Percentiles rank a stretch among this genome's conserved stretches.
These are phyloP conservation scores for Gymnobelideus leadbeateri DNA, from an alignment of 2,113 vertebrate genomes.

Conservation along the genomic window DNA sequence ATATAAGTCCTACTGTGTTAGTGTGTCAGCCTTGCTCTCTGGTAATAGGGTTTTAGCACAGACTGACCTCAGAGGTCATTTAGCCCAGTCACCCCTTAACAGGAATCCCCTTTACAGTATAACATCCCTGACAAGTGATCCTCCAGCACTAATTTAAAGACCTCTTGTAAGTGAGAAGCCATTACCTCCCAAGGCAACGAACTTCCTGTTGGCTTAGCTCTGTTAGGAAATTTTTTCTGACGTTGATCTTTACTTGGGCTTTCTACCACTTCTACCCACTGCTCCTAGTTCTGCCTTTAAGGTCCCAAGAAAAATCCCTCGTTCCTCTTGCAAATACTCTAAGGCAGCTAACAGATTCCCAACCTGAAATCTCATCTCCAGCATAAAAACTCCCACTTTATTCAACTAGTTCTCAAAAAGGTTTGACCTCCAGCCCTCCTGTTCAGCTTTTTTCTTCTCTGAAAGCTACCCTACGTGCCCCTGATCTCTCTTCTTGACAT, in stretches of 20 bases:
- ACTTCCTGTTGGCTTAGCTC: neutral
- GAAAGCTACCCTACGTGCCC: neutral
- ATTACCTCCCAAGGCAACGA: neutral
- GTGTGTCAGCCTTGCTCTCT: neutral
- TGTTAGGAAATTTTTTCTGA: neutral
- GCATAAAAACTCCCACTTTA: neutral
- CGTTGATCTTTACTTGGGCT: neutral
- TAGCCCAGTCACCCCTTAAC: neutral
- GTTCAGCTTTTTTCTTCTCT: neutral
- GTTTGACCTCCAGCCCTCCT: neutral
- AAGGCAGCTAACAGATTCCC: neutral
- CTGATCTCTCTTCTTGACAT: neutral
- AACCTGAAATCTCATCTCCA: neutral
- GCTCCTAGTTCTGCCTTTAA: neutral
- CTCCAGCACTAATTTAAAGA: neutral
- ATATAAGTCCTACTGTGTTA: neutral
- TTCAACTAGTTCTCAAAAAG: neutral
- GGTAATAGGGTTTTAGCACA: neutral
- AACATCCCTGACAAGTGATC: neutral
- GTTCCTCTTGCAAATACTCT: neutral
- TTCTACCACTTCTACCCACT: neutral
- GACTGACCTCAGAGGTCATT: neutral
- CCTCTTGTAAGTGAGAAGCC: neutral
- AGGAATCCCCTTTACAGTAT: neutral
- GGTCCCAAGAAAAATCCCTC: neutral